Conservation (phyloP, 2,113 vertebrate genomes). For the Pachycephala philippinensis region DNA sequence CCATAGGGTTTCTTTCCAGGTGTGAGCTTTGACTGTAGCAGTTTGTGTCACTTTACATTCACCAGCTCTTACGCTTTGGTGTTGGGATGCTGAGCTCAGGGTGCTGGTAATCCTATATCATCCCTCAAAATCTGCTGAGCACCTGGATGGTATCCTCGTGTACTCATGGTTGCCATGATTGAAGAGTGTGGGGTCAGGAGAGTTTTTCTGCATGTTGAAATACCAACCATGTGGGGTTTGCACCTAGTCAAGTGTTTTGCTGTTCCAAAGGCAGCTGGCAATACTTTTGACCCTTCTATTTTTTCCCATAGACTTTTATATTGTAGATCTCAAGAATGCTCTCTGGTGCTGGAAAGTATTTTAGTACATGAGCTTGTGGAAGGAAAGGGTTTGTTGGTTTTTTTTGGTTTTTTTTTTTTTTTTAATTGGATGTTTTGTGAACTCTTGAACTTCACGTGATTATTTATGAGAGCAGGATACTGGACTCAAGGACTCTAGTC, state of each 20-base stretch:
- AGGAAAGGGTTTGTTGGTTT: neutral
- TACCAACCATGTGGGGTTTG: neutral
- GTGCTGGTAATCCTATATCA: neutral
- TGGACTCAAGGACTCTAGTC: neutral
- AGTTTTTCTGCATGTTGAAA: neutral
- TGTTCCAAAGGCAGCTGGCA: neutral
- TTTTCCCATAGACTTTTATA: neutral
- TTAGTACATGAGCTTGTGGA: neutral
- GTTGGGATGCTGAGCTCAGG: neutral
- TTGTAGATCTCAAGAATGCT: neutral
- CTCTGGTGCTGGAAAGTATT: neutral
- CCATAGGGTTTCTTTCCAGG: neutral
- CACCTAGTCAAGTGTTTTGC: neutral
- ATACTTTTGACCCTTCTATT: neutral
- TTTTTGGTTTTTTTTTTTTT: neutral
- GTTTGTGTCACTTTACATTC: neutral
- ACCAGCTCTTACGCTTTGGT: fast-evolving
- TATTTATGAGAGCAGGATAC: neutral
- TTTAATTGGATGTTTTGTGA: neutral
- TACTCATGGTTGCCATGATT: fast-evolving
- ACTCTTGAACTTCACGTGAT: neutral
- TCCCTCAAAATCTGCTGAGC: neutral
- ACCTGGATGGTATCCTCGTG: neutral
- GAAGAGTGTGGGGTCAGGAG: neutral
- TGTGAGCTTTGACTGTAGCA: neutral